Evolutionary conservation across 23 tunicate genomes (phyloP).

Genomic region (Botrylloides violaceus): DNA sequence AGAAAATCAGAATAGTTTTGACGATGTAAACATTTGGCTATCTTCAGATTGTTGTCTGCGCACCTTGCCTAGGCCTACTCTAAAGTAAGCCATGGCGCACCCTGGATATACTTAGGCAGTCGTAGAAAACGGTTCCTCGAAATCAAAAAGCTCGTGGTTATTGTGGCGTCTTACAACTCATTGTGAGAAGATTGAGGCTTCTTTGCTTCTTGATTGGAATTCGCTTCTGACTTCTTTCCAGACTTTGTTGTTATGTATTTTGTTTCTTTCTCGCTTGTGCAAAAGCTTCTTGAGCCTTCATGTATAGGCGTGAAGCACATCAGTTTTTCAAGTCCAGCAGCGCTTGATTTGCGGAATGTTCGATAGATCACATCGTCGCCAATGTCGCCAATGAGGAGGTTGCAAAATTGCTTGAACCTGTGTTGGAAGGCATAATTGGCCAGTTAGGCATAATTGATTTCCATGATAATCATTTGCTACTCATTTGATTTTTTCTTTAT

Average conservation of each 20-base stretch:
- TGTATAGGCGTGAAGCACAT: background rate
- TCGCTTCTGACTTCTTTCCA: background rate
- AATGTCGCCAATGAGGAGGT: constrained; percentile 40
- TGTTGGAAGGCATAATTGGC: background rate
- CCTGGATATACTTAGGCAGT: too few species aligned
- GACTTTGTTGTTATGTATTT: constrained; percentile 20
- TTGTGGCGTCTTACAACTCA: too few species aligned
- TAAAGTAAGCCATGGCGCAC: too few species aligned
- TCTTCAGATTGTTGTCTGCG: too few species aligned
- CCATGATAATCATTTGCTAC: background rate
- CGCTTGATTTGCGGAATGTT: constrained; percentile 13
- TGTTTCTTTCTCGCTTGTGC: constrained; percentile 17
- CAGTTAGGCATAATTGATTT: background rate
- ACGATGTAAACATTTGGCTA: too few species aligned
- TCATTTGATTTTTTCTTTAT: too few species aligned
- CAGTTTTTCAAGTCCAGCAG: constrained; percentile 30
- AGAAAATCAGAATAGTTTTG: too few species aligned
- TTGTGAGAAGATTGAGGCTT: too few species aligned
- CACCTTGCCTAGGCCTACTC: too few species aligned
- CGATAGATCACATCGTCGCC: constrained; percentile 62
- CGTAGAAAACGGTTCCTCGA: too few species aligned
- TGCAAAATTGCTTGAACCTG: constrained; percentile 71
- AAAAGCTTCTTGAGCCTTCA: constrained; percentile 8
- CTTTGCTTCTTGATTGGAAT: background rate
- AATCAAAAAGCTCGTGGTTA: too few species aligned